Evolutionary conservation across 1,140 invertebrate genomes (phyloP), one percentile per base, ranked within the genome.

Genomic region (Brevipalpus yothersi): DNA sequence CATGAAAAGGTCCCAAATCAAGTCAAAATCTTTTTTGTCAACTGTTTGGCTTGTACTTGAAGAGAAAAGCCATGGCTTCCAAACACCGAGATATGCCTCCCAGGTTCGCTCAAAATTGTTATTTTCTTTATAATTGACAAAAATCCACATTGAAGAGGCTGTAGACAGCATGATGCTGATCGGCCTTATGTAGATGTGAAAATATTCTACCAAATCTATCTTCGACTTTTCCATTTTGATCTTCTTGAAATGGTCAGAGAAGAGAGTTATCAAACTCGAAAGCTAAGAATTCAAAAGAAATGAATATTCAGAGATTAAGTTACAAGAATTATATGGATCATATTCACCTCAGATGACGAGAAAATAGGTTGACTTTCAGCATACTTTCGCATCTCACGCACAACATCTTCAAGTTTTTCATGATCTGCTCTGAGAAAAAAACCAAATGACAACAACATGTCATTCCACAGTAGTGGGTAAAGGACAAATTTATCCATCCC

Each of bases 281-380:
- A 57, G 17, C 17, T 57, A 15, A 13, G 23, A 13, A 4, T 55
- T 13, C 9, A 55, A 41, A 39, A n/a, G 45, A n/a, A 7, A 47
- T n/a, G 13, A 7, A 47, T 47, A 47, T 4, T 15, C 7, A n/a
- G 45, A 2, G 7, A 15, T 47, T 3, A 47, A 47, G 2, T 47
- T 4, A 47, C 7, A 47, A 4, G 7, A 47, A 47, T 47, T 4
- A 3, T n/a, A 7, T 47, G 19, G 13, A 7, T 12, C 12, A 21
- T 39, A 12, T 55, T 55, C 39, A 55, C 53, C 53, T 55, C 53
- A 55, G 7, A 42, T 12, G 56, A n/a, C 1, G 41, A 19, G 23
- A 57, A 57, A 42, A 57, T 23, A 1, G 56, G 56, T 57, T 57
- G 56, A 57, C n/a, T 57, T 19, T 41, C 40, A 11, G 56, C 56